Base-by-base conservation (phyloP, 2,797 vertebrate genomes). In the Lutjanus campechanus region DNA sequence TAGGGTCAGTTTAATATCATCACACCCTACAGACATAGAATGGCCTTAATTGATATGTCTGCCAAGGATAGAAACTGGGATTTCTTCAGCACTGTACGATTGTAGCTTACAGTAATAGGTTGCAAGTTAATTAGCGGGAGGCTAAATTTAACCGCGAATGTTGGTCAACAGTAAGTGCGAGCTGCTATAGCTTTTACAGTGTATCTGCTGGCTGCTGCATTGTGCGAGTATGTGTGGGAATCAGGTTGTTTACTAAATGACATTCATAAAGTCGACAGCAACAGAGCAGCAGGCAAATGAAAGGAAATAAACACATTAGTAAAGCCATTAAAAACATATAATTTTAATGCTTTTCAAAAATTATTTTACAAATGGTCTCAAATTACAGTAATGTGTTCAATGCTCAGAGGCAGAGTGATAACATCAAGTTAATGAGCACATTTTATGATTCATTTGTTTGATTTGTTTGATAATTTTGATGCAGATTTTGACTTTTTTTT, bases 1-100 rank as follows among this genome's bases (percentile, higher is more conserved):
- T 9, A 67, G 55, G 60, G 61, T 40, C 73, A 41, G 22, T 69
- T 78, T 69, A 72, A 66, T 75, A 72, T 72, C 53, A 82, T n/a
- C 62, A 44, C 56, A 61, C 70, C 77, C 75, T 63, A 20, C 56
- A 83, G 87, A 79, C 73, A 41, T 8, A 17, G 40, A 56, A 17
- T 60, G 61, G 56, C 66, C 71, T 76, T 77, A 77, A 85, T 69
- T 83, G 60, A 82, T 55, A 60, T 46, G 44, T 77, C 78, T 61
- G 40, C 55, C 58, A 20, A 75, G 65, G 69, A 67, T 2, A 25
- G 22, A 69, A 71, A 60, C 41, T 43, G 43, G 71, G 65, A 56
- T 66, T 69, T 73, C 25, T 59, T 9, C 4, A 58, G 53, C 47
- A 46, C 19, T 3, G 0, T 0, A 20, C 64, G 70, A 50, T 9